Base-by-base conservation (phyloP, 2,113 vertebrate genomes). In the Procavia capensis region DNA sequence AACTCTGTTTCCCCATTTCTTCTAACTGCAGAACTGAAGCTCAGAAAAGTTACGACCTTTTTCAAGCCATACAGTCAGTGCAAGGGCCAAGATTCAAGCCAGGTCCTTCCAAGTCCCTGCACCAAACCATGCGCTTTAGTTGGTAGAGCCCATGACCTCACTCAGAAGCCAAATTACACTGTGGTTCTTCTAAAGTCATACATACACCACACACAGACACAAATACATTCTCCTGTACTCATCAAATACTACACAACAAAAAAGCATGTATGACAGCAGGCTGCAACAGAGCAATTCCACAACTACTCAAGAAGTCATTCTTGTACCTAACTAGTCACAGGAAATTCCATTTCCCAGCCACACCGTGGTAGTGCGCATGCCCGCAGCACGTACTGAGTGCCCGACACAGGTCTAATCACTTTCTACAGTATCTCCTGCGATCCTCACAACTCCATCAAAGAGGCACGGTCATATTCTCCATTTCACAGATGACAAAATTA, bases 151-250 rank as follows among this genome's bases (percentile, higher is more conserved):
- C 13, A 36, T 0, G 7, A 6, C 3, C 34, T 1, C 16, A 75
- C 11, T 20, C 79, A 2, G 11, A 59, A 86, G 22, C 70, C 90
- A 59, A 72, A 59, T 24, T 19, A 47, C 13, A 72, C 61, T 2
- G 6, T 25, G 29, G 3, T 11, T 41, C 63, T 59, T 36, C 43
- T 9, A 29, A 14, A 57, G 16, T 25, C 10, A 2, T 10, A 39
- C 5, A 54, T 54, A 17, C 0, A 50, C 11, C 6, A 8, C 1
- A 1, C 25, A 14, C 7, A 0, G 9, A 29, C 24, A 5, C 1
- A 5, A 24, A 17, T 2, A 25, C 2, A 2, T n/a, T 36, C 85
- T 66, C 43, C n/a, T 24, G 0, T 17, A 85, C 41, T 78, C 41
- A 90, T 87, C 74, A 68, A 92, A 36, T 41, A 90, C 1, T 61